Percentiles rank a stretch among this genome's conserved stretches.
Conservation (phyloP, 2,113 vertebrate genomes). For the Channa maculata region DNA sequence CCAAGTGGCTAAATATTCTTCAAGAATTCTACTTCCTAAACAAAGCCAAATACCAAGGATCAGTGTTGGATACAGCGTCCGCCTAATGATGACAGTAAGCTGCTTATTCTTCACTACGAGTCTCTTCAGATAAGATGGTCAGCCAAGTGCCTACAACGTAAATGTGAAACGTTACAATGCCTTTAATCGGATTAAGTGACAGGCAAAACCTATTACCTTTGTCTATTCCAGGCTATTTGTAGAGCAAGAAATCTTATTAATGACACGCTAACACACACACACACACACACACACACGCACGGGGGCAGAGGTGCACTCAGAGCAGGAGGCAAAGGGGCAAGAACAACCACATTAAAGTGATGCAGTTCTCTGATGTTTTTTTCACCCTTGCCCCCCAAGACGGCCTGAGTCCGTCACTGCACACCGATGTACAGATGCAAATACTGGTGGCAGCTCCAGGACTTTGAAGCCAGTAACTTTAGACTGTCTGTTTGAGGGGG, state of each 20-base stretch:
- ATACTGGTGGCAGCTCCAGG: background rate
- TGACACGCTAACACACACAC: slow-evolving; percentile 45
- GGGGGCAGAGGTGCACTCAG: no score
- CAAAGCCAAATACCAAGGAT: slow-evolving; percentile 3
- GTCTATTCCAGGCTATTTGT: slow-evolving; percentile 69
- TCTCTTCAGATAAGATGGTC: slow-evolving; percentile 33
- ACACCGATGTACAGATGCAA: background rate
- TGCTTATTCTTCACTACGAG: slow-evolving; percentile 34
- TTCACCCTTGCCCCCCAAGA: no score
- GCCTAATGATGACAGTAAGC: slow-evolving; percentile 39
- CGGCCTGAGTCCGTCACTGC: no score
- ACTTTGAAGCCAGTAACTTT: no score
- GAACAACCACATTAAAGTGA: no score
- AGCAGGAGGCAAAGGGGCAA: no score
- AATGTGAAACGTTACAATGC: slow-evolving; percentile 44
- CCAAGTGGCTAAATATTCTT: background rate
- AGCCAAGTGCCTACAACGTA: slow-evolving; percentile 37
- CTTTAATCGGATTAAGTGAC: slow-evolving; percentile 47
- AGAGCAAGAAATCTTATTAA: slow-evolving; percentile 42
- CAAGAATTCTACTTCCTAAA: background rate
- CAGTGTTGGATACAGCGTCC: background rate
- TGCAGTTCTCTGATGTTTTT: no score
- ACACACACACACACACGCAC: slow-evolving; percentile 41
- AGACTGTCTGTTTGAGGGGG: no score
- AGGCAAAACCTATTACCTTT: slow-evolving; percentile 71